Evolutionary conservation across 2,888 invertebrate genomes (phyloP), one percentile per base, ranked within the genome.

Genomic region (Campaea margaritaria): DNA sequence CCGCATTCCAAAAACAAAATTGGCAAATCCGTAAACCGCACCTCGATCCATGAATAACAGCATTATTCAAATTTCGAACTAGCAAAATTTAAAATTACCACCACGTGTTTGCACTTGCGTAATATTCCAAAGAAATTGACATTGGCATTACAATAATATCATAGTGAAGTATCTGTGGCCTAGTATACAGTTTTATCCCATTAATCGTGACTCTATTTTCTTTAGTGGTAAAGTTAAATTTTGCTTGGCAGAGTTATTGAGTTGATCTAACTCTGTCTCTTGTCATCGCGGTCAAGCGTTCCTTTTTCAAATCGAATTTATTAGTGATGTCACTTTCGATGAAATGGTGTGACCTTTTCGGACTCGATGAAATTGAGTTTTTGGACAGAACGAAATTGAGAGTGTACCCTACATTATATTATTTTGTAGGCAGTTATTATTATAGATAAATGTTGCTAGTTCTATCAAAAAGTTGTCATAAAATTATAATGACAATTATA

Each of bases 41-140:
- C 43, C n/a, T 11, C 27, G 28, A 5, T 5, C 16, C 27, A 41
- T 45, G 13, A 46, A 46, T 34, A 39, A 13, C 5, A 34, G 2
- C 1, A 3, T 11, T n/a, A 49, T 53, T 42, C 14, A 9, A 45
- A 45, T 45, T 47, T 36, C 0, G 39, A 45, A 53, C 38, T 27
- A 0, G 44, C 21, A 11, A 38, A 34, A 12, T 49, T 16, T 21
- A 47, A 48, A 45, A 47, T 38, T 36, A 36, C 36, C 45, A 27
- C 67, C 74, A 74, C 74, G 74, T 69, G 72, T 65, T 76, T n/a
- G 74, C 73, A 74, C 67, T 82, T 82, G 77, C 74, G 76, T 75
- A 82, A 83, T 74, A 69, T 7, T 7, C 1, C 74, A 81, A 87
- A 86, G 88, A 88, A 88, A 89, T 84, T 91, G 90, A 90, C 90